phyloP scores from a whole-genome alignment of 2,888 invertebrate genomes.

The Tinea pellionella region DNA sequence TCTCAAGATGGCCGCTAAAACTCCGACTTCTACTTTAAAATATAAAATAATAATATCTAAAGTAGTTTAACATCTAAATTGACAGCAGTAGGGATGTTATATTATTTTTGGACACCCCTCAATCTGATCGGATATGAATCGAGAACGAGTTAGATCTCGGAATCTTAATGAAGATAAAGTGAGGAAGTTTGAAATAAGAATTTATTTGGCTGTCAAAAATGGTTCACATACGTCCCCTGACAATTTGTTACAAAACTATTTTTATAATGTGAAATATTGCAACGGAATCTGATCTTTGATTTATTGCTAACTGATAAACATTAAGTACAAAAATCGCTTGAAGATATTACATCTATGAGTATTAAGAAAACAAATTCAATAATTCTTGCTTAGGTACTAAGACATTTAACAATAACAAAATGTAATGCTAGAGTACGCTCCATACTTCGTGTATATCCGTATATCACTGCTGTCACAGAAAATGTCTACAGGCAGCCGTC shows the following conservation, averaged over 20 bases:
- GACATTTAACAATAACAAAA: no score
- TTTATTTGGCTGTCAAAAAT: conserved; percentile 10
- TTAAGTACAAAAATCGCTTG: neutral
- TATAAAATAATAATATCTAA: no score
- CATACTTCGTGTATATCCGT: no score
- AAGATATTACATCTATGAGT: no score
- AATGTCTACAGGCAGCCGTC: no score
- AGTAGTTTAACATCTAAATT: no score
- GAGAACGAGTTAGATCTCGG: conserved; percentile 10
- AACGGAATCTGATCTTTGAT: neutral
- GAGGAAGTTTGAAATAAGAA: conserved; percentile 11
- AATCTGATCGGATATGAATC: conserved; percentile 9
- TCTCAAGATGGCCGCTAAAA: no score
- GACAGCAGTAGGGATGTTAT: neutral
- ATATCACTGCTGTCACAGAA: no score
- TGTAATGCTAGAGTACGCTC: no score
- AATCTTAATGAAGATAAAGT: conserved; percentile 13
- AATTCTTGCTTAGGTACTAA: no score
- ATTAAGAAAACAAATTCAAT: no score
- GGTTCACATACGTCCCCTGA: neutral
- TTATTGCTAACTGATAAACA: neutral
- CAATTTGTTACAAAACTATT: conserved; percentile 5
- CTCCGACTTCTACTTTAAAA: no score
- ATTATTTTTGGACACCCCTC: conserved; percentile 11
- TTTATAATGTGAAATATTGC: neutral